A percentile compares a stretch with the other conserved stretches of the same genome.
Evolutionary conservation across 2,888 invertebrate species (phyloP).

Genomic region (Diplazon laetatorius): DNA sequence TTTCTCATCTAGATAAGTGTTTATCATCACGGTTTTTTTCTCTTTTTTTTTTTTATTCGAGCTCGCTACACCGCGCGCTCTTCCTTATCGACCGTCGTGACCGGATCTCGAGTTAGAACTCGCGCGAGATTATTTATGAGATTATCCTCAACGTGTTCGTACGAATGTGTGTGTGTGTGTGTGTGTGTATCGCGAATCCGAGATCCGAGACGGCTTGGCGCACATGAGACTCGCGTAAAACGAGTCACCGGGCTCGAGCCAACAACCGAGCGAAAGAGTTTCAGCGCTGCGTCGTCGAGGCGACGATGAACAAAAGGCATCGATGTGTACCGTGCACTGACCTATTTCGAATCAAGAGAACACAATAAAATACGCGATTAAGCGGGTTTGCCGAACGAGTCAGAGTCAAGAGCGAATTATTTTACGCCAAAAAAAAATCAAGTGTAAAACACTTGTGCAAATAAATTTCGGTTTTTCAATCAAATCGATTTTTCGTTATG

Average conservation of each 20-base stretch:
- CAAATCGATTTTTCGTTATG: not conserved
- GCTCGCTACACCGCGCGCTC: too few species aligned
- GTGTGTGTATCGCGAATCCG: not conserved
- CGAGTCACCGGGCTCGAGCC: conserved; percentile 15
- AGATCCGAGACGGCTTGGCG: conserved; percentile 40
- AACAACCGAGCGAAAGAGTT: conserved; percentile 12
- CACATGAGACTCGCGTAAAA: not conserved
- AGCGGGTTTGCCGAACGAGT: conserved; percentile 14
- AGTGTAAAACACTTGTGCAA: not conserved
- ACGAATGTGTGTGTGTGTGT: not conserved
- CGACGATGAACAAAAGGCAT: conserved; percentile 33
- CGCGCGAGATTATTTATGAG: conserved; percentile 36
- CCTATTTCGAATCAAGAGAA: conserved; percentile 36
- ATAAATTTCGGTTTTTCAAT: not conserved
- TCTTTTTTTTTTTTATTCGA: conserved; percentile 1
- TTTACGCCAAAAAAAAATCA: conserved; percentile 4
- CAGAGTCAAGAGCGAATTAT: conserved; percentile 41
- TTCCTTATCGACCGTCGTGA: not conserved
- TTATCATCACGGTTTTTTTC: conserved; percentile 5
- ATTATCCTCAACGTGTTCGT: conserved; percentile 9
- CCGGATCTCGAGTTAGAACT: conserved; percentile 12
- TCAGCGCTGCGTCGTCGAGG: conserved; percentile 6
- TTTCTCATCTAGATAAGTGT: too few species aligned
- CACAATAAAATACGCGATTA: conserved; percentile 29
- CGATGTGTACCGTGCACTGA: conserved; percentile 34